Evolutionary conservation across 2,797 vertebrate genomes (phyloP), one percentile per base, ranked within the genome.

Genomic region (Aplochiton taeniatus): DNA sequence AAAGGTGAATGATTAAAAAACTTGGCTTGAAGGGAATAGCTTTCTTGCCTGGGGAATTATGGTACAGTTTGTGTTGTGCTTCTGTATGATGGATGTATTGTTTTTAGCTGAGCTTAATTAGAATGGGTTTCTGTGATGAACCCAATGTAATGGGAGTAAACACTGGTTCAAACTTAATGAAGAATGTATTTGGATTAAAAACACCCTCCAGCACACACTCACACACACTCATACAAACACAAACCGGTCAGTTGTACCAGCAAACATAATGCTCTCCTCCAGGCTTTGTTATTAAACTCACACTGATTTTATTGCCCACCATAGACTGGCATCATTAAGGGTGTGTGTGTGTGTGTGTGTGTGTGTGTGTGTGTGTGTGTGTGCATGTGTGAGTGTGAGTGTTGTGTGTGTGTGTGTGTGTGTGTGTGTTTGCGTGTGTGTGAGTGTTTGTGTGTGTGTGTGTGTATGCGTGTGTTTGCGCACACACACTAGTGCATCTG

Each of bases 141-240:
- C 70, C 69, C 69, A 42, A 42, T 11, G 6, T 66, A 78, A 72
- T 61, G 63, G 78, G 74, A 74, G 66, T 66, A 70, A 83, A 83
- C 76, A 77, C 70, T 58, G 67, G 61, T 70, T 80, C 46, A 74
- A 81, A n/a, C n/a, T n/a, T n/a, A n/a, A n/a, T n/a, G n/a, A n/a
- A n/a, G n/a, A n/a, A n/a, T n/a, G n/a, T n/a, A n/a, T n/a, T n/a
- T n/a, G n/a, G n/a, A n/a, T n/a, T n/a, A 54, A 17, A 54, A 17
- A 54, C 52, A 54, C 52, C 12, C 52, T 20, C 61, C 17, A 41
- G 19, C 41, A 52, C 47, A 55, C 52, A 47, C 45, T 56, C 54
- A 41, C 45, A 49, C 45, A 42, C 45, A 49, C 54, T 49, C 47
- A 50, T 16, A 43, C 64, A 43, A n/a, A 58, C 55, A 58, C 46